Base-by-base conservation (phyloP, 1,140 invertebrate genomes). In the Drosophila navojoa region DNA sequence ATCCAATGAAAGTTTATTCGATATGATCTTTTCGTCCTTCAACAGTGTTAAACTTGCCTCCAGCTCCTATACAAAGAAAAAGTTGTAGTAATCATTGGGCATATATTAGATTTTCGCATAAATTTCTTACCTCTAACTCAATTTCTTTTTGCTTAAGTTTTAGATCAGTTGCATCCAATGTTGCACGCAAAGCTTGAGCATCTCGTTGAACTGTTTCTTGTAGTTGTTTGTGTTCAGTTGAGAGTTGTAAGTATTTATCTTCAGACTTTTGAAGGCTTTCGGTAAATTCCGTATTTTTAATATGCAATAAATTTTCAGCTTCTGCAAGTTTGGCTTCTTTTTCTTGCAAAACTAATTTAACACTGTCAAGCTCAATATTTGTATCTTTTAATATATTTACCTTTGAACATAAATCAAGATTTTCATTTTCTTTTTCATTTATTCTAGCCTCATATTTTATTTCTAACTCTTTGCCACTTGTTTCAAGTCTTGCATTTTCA, bases 351-450 rank as follows among this genome's bases (percentile, higher is more conserved):
- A 49, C n/a, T 29, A 22, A 29, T 32, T 66, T 74, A 2, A 89
- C 49, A 9, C 70, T 81, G 5, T 79, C 70, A 15, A 89, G 71
- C 42, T 82, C 64, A 6, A 63, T 38, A 13, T n/a, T 55, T 42
- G 71, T 79, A 71, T 77, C 59, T 42, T 71, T 69, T 22, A 85
- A 53, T 15, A 81, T 54, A 42, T 80, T 67, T 5, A 86, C 25
- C 35, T 53, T 59, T 52, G 70, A 72, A 52, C 53, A 35, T 25
- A 73, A 40, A 38, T 64, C 44, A 29, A 59, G 27, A 59, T 62
- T 66, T 71, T 87, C 84, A n/a, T 47, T 64, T 29, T 87, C 71
- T 6, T 87, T 87, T 22, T 82, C 59, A 11, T 74, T 47, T 42
- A 87, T 54, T 44, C 76, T 62, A 72, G 67, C 70, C 32, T 87